phyloP scores from a whole-genome alignment of 2,797 vertebrate species.

The Anguilla megastoma region DNA sequence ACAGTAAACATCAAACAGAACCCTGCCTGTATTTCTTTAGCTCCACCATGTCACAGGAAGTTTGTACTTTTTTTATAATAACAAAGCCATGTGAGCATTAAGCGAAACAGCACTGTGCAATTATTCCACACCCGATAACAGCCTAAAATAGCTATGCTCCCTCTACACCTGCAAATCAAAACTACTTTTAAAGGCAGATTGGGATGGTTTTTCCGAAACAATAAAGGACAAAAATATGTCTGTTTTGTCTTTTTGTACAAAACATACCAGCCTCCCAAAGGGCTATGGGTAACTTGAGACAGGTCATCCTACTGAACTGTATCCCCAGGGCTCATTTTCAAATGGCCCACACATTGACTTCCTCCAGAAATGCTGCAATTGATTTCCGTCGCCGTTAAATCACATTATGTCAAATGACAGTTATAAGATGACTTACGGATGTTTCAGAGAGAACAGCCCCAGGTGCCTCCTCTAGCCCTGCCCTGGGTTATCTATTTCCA shows the following conservation, averaged over 20 bases:
- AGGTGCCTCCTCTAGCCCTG: background rate
- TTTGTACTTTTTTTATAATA: background rate
- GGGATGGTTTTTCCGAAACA: background rate
- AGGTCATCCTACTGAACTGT: background rate
- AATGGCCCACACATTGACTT: background rate
- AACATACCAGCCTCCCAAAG: background rate
- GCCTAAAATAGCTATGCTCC: background rate
- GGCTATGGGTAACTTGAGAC: background rate
- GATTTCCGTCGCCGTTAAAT: background rate
- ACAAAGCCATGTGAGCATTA: background rate
- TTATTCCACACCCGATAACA: background rate
- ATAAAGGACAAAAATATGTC: background rate
- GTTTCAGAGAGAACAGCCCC: background rate
- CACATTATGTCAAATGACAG: background rate
- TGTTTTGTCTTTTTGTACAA: background rate
- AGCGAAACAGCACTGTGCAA: background rate
- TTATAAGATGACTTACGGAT: background rate
- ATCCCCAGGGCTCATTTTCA: background rate
- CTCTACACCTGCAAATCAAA: background rate
- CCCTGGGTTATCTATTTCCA: background rate
- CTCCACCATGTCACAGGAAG: background rate
- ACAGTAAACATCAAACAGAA: background rate
- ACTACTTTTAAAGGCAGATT: background rate
- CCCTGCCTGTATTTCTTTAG: background rate
- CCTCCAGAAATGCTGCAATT: background rate